These are phyloP conservation scores for Tipula vernalis DNA, from an alignment of 2,888 invertebrate genomes.

Conservation along the genomic window DNA sequence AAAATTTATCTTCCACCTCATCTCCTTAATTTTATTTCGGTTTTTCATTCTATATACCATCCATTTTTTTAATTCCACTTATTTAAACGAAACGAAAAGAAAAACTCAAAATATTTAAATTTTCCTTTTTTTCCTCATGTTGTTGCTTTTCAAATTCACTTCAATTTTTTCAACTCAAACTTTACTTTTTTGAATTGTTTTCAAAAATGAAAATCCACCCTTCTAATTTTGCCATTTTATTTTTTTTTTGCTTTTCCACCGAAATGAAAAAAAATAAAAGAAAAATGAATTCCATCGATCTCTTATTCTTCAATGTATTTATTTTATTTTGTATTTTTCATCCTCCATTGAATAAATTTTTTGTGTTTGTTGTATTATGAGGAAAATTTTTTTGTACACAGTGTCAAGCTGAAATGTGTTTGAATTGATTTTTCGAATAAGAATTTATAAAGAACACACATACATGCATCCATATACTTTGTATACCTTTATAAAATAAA, in stretches of 20 bases:
- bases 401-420: neutral
- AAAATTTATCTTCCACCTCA: neutral
- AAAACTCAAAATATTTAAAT: neutral
- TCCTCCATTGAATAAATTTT: neutral
- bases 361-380: neutral
- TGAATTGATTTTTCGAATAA: neutral
- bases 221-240: neutral
- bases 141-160: neutral
- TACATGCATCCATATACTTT: neutral
- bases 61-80: neutral
- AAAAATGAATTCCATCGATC: neutral
- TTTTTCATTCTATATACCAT: neutral
- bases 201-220: conserved; percentile 9
- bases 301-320: neutral
- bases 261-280: neutral
- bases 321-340: neutral
- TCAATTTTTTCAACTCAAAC: neutral
- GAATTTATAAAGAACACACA: neutral
- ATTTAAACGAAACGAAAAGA: neutral
- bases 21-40: neutral
- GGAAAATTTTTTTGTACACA: neutral
- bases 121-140: neutral
- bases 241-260: neutral
- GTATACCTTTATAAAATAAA: neutral
- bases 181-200: conserved; percentile 6